Percentiles rank a stretch among this genome's conserved stretches.
phyloP scores from a whole-genome alignment of 92 coral and sea anemone species.

The Parazoanthus darwini region DNA sequence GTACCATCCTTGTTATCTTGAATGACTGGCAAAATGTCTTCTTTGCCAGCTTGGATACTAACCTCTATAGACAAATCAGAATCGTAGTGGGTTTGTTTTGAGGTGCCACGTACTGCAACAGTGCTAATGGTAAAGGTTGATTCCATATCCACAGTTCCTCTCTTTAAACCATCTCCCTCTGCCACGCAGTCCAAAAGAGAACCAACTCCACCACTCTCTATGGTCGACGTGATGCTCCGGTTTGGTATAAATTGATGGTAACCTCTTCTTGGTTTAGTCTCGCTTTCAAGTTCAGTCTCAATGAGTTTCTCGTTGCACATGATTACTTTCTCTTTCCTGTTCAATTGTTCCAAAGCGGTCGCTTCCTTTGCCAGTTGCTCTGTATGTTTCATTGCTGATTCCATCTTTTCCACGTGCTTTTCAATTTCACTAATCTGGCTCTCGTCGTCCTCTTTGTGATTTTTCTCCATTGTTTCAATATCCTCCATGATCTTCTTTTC shows the following conservation, averaged over 20 bases:
- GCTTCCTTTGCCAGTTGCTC: conserved; percentile 9
- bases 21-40: conserved; percentile 9
- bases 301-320: not conserved
- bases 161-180: conserved; percentile 26
- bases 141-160: conserved; percentile 30
- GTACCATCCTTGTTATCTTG: conserved; percentile 27
- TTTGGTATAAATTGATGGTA: conserved; percentile 41
- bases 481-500: conserved; percentile 33
- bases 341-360: not conserved
- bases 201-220: conserved; percentile 35
- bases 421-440: conserved; percentile 23
- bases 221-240: not conserved
- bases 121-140: conserved; percentile 35
- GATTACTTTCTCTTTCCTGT: not conserved
- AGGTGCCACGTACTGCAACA: conserved; percentile 34
- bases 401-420: conserved; percentile 24
- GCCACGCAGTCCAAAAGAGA: conserved; percentile 39
- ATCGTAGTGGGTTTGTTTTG: conserved; percentile 31
- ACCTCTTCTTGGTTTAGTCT: conserved; percentile 36
- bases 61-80: conserved; percentile 23
- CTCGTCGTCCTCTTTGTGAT: conserved; percentile 20
- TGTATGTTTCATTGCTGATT: not conserved
- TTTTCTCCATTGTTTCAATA: conserved; percentile 30
- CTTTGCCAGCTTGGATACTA: not conserved
- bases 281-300: not conserved